Percentiles rank a stretch among this genome's conserved stretches.
phyloP scores from a whole-genome alignment of 2,797 vertebrate genomes.

The Selene dorsalis region DNA sequence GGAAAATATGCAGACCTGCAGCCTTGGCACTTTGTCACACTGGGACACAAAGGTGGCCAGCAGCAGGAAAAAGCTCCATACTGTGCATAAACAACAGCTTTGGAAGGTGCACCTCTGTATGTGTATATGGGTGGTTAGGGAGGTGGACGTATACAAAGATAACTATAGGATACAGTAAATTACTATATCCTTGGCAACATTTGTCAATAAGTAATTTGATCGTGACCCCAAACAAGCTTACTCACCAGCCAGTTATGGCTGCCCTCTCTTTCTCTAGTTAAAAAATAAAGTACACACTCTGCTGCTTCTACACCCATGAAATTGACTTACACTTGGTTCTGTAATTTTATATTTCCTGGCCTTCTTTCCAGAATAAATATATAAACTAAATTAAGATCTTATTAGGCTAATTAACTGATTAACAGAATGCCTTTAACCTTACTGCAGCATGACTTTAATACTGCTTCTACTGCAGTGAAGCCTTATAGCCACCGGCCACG shows the following conservation, averaged over 20 bases:
- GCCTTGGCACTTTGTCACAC: slow-evolving; percentile 71
- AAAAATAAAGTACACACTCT: slow-evolving; percentile 25
- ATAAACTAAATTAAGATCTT: not conserved
- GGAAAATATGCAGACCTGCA: slow-evolving; percentile 68
- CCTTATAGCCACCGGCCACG: not conserved
- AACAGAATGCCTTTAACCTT: slow-evolving; percentile 20
- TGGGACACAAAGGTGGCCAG: slow-evolving; percentile 65
- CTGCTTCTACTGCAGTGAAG: slow-evolving; percentile 29
- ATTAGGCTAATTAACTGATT: not conserved
- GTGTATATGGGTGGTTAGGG: slow-evolving; percentile 15
- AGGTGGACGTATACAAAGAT: slow-evolving; percentile 23
- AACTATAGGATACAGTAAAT: slow-evolving; percentile 14
- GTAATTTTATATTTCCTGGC: not conserved
- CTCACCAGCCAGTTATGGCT: slow-evolving; percentile 19
- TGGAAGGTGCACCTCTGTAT: slow-evolving; percentile 38
- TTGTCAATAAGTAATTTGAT: slow-evolving; percentile 49
- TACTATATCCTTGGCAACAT: slow-evolving; percentile 42
- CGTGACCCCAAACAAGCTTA: slow-evolving; percentile 39
- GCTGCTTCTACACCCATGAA: not conserved
- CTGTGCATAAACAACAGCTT: slow-evolving; percentile 65
- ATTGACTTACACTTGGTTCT: not conserved
- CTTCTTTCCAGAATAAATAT: not conserved
- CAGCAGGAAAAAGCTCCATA: slow-evolving; percentile 61
- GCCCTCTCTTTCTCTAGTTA: slow-evolving; percentile 16
- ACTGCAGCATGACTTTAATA: slow-evolving; percentile 15